Evolutionary conservation across 1,140 invertebrate species (phyloP).

Genomic region (Limonius californicus): DNA sequence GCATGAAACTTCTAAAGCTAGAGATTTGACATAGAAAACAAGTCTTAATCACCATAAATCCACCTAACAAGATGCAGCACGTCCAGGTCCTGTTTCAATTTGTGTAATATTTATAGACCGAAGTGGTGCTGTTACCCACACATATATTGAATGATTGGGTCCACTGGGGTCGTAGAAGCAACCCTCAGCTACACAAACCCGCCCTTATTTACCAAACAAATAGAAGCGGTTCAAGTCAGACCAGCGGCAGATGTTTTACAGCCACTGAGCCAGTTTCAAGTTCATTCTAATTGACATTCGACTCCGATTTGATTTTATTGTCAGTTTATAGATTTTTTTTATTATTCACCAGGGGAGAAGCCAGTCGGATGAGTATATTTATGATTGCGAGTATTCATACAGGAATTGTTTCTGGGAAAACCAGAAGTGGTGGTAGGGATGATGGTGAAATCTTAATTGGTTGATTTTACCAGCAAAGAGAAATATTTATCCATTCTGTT

Average conservation of each 20-base stretch:
- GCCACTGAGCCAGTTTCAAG: constrained; percentile 8
- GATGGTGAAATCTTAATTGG: too few species aligned
- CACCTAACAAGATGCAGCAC: neutral
- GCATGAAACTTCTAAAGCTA: too few species aligned
- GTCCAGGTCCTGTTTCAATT: constrained; percentile 8
- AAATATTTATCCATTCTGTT: too few species aligned
- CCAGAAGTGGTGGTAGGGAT: too few species aligned
- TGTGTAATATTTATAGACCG: constrained; percentile 13
- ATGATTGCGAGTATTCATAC: too few species aligned
- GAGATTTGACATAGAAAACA: too few species aligned
- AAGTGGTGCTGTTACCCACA: constrained; percentile 10
- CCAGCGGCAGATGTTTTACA: constrained; percentile 8
- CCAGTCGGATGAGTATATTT: too few species aligned
- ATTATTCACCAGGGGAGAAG: too few species aligned
- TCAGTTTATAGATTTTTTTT: constrained; percentile 6
- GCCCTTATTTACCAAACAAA: constrained; percentile 15
- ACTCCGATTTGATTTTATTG: constrained; percentile 12
- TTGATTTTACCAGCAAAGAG: too few species aligned
- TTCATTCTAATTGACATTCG: constrained; percentile 14
- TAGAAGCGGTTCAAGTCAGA: constrained; percentile 1
- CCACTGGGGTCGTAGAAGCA: constrained; percentile 4
- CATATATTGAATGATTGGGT: constrained; percentile 14
- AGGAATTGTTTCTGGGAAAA: too few species aligned
- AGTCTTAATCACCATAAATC: too few species aligned
- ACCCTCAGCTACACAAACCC: constrained; percentile 3